A percentile compares a stretch with the other conserved stretches of the same genome.
Conservation (phyloP, 2,888 invertebrate species). For the Drosophila imparisetae region DNA sequence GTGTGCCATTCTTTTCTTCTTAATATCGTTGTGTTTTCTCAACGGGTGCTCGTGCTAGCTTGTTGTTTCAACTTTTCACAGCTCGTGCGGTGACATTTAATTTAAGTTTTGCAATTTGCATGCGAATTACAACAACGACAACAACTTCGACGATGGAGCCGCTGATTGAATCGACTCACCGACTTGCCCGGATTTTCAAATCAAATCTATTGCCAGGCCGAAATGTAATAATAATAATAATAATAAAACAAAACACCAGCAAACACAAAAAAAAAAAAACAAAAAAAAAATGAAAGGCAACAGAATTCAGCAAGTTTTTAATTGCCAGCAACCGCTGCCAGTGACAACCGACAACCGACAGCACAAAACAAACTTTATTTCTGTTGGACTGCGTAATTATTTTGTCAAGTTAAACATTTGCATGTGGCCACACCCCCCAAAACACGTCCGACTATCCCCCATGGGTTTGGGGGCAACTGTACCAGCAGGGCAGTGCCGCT, state of each 20-base stretch:
- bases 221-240: constrained; percentile 18
- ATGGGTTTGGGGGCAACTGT: constrained; percentile 15
- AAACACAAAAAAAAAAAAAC: constrained; percentile 18
- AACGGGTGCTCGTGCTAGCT: background rate
- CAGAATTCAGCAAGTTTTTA: constrained; percentile 72
- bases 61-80: constrained; percentile 28
- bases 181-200: constrained; percentile 26
- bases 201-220: constrained; percentile 51
- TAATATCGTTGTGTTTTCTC: background rate
- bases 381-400: constrained; percentile 48
- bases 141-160: constrained; percentile 13
- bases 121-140: constrained; percentile 53
- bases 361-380: constrained; percentile 47
- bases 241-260: constrained; percentile 3
- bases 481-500: background rate
- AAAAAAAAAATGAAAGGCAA: constrained; percentile 37
- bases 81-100: constrained; percentile 65
- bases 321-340: constrained; percentile 77
- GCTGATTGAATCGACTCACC: constrained; percentile 57
- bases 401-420: constrained; percentile 46
- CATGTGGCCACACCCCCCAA: constrained; percentile 21
- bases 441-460: background rate
- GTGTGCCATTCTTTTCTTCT: background rate
- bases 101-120: constrained; percentile 78
- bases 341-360: constrained; percentile 59